Percentiles rank a stretch among this genome's conserved stretches.
These are phyloP conservation scores for Enteromius mattozi DNA, from an alignment of 2,797 vertebrate genomes.

Conservation along the genomic window DNA sequence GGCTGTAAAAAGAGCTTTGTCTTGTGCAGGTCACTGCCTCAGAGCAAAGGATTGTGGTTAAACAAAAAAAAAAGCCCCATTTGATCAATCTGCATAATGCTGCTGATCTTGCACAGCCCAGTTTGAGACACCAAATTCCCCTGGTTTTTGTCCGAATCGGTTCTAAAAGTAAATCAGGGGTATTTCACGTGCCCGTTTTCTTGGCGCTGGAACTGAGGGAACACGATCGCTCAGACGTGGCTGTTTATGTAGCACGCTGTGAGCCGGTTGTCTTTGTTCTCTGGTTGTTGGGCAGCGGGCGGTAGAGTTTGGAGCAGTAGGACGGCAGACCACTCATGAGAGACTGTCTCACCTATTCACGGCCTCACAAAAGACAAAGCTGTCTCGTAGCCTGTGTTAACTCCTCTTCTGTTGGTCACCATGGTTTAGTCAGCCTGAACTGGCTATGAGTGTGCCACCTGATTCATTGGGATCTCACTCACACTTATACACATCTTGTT, in stretches of 20 bases:
- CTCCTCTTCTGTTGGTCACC: slow-evolving; percentile 52
- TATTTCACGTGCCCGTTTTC: slow-evolving; percentile 36
- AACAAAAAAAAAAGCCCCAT: slow-evolving; percentile 53
- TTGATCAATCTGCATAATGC: slow-evolving; percentile 60
- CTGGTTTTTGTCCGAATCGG: slow-evolving; percentile 29
- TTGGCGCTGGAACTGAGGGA: slow-evolving; percentile 31
- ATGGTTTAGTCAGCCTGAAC: slow-evolving; percentile 63
- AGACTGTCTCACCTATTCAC: slow-evolving; percentile 59
- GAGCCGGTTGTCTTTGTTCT: slow-evolving; percentile 38
- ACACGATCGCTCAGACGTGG: slow-evolving; percentile 2
- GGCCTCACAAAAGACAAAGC: slow-evolving; percentile 64
- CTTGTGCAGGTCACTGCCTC: slow-evolving; percentile 64
- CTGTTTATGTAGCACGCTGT: slow-evolving; percentile 29
- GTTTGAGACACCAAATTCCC: slow-evolving; percentile 48
- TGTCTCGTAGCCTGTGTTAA: slow-evolving; percentile 55
- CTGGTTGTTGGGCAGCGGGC: slow-evolving; percentile 29
- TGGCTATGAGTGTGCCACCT: slow-evolving; percentile 61
- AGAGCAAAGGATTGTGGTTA: slow-evolving; percentile 59
- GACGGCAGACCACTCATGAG: slow-evolving; percentile 18
- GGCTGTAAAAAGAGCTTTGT: slow-evolving; percentile 66
- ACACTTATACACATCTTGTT: slow-evolving; percentile 11
- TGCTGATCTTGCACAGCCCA: slow-evolving; percentile 43
- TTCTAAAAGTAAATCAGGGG: slow-evolving; percentile 13
- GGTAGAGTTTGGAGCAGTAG: slow-evolving; percentile 53
- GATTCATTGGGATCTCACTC: slow-evolving; percentile 54